These are phyloP conservation scores for Acyrthosiphon pisum DNA, from an alignment of 1,140 invertebrate genomes.

Conservation along the genomic window DNA sequence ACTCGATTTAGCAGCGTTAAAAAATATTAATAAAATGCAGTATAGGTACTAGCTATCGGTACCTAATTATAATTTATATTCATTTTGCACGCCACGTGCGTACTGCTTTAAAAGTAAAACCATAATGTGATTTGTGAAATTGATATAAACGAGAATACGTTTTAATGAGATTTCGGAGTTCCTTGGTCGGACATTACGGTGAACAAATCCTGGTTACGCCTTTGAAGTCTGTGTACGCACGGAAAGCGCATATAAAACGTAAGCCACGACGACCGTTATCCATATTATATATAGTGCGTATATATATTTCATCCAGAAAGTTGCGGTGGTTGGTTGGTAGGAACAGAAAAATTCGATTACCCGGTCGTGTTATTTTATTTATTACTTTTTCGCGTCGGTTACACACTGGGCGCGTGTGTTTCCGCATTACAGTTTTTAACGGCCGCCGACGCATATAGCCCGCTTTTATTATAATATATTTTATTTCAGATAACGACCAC, in stretches of 20 bases:
- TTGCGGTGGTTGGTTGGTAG: background rate
- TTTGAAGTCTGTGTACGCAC: background rate
- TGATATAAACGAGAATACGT: constrained; percentile 16
- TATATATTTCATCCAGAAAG: background rate
- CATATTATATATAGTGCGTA: background rate
- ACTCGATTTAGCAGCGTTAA: background rate
- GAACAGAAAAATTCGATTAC: constrained; percentile 34
- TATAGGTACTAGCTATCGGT: too few species aligned
- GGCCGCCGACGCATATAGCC: background rate
- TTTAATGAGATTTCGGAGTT: background rate
- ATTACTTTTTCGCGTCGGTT: constrained; percentile 25
- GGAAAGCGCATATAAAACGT: background rate
- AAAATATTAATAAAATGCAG: background rate
- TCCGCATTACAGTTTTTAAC: background rate
- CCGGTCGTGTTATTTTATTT: constrained; percentile 34
- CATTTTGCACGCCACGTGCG: background rate
- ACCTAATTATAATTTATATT: background rate
- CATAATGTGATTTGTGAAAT: background rate
- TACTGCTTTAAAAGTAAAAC: background rate
- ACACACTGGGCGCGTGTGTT: background rate
- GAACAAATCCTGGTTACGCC: constrained; percentile 3
- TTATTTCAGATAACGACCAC: background rate
- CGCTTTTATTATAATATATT: background rate
- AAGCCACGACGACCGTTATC: background rate
- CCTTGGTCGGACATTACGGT: background rate